A percentile compares a stretch with the other conserved stretches of the same genome.
These are phyloP conservation scores for Empidonax traillii DNA, from an alignment of 2,113 vertebrate species.

Conservation along the genomic window DNA sequence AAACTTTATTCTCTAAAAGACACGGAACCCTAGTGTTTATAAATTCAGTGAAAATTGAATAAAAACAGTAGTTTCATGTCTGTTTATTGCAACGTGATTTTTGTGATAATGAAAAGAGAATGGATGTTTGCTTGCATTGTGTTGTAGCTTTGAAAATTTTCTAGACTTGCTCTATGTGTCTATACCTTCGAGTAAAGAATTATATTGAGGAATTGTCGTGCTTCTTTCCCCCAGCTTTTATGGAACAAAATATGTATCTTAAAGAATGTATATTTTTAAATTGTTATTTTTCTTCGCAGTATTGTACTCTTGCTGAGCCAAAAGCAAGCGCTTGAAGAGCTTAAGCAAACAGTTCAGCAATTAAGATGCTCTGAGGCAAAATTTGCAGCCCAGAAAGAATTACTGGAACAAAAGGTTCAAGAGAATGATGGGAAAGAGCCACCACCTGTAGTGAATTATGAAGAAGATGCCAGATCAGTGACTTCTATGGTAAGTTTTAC, in stretches of 20 bases:
- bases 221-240: background rate
- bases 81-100: background rate
- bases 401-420: slow-evolving; percentile 89
- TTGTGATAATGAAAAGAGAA: background rate
- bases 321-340: slow-evolving; percentile 90
- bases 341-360: slow-evolving; percentile 90
- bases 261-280: background rate
- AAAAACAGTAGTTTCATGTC: background rate
- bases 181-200: background rate
- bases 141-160: background rate
- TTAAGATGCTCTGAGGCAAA: slow-evolving; percentile 88
- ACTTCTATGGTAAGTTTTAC: slow-evolving; percentile 84
- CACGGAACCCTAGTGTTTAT: background rate
- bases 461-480: slow-evolving; percentile 93
- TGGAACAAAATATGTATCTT: background rate
- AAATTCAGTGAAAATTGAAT: background rate
- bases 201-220: background rate
- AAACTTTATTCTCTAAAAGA: background rate
- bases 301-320: slow-evolving; percentile 88
- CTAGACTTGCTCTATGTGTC: background rate
- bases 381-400: slow-evolving; percentile 87
- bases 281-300: slow-evolving; percentile 66
- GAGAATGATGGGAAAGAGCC: slow-evolving; percentile 90
- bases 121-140: background rate
- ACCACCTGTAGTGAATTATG: slow-evolving; percentile 89